phyloP scores from a whole-genome alignment of 1,140 invertebrate species.

The Belonocnema kinseyi region DNA sequence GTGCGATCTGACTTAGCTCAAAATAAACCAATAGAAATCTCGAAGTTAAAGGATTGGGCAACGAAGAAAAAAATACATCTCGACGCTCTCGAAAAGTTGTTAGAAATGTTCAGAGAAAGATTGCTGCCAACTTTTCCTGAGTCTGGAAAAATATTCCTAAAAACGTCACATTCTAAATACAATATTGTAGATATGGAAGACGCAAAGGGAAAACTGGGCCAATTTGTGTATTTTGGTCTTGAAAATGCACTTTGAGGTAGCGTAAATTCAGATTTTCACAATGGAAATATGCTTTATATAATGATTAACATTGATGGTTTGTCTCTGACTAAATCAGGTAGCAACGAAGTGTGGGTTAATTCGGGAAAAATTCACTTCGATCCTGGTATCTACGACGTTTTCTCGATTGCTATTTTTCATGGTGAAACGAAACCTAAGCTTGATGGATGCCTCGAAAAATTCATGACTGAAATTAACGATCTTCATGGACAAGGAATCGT shows the following conservation, averaged over 20 bases:
- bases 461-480: constrained; percentile 37
- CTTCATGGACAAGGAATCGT: not conserved
- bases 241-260: constrained; percentile 26
- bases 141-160: constrained; percentile 34
- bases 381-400: constrained; percentile 35
- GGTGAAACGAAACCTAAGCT: constrained; percentile 39
- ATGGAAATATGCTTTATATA: constrained; percentile 36
- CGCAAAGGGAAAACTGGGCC: not conserved
- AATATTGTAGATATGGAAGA: constrained; percentile 33
- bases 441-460: constrained; percentile 36
- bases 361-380: constrained; percentile 40
- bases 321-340: constrained; percentile 44
- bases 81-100: not conserved
- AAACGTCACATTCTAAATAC: constrained; percentile 23
- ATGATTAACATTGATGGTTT: constrained; percentile 48
- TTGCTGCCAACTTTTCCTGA: constrained; percentile 28
- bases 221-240: constrained; percentile 49
- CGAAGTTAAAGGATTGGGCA: not conserved
- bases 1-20: not conserved
- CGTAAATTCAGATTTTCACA: constrained; percentile 39
- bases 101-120: constrained; percentile 31
- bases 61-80: not conserved
- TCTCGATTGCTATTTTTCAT: constrained; percentile 42
- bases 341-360: constrained; percentile 45
- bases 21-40: not conserved